These are phyloP conservation scores for Enteromius viviparus DNA, from an alignment of 2,797 vertebrate species.

Conservation along the genomic window DNA sequence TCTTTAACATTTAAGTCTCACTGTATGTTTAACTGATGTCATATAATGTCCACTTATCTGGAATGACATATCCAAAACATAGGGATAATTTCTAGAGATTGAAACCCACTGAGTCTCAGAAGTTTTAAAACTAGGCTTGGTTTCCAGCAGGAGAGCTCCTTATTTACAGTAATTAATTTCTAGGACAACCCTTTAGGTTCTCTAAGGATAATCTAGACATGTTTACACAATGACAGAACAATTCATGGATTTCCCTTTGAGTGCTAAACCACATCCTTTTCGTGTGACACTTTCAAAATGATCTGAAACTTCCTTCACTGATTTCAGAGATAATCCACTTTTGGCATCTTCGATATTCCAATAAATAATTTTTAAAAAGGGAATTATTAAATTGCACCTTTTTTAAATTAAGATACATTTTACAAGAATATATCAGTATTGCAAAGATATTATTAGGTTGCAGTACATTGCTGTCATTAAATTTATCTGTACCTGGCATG, in stretches of 20 bases:
- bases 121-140: not conserved
- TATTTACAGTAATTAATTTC: not conserved
- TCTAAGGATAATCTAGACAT: not conserved
- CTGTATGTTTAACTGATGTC: not conserved
- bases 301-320: slow-evolving; percentile 66
- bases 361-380: not conserved
- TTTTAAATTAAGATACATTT: not conserved
- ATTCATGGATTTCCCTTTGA: slow-evolving; percentile 25
- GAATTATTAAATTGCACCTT: not conserved
- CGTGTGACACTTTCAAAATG: slow-evolving; percentile 71
- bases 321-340: not conserved
- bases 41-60: not conserved
- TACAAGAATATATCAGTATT: slow-evolving; percentile 1
- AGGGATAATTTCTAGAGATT: not conserved
- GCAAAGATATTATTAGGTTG: not conserved
- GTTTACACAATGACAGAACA: not conserved
- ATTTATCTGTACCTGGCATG: slow-evolving; percentile 65
- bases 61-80: not conserved
- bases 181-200: not conserved
- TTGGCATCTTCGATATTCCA: not conserved
- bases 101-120: not conserved
- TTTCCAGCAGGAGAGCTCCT: not conserved
- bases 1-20: not conserved
- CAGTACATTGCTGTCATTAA: not conserved
- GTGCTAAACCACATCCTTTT: slow-evolving; percentile 48